Percentiles rank a stretch among this genome's conserved stretches.
These are phyloP conservation scores for Opisthograptis luteolata DNA, from an alignment of 2,888 invertebrate species.

Conservation along the genomic window DNA sequence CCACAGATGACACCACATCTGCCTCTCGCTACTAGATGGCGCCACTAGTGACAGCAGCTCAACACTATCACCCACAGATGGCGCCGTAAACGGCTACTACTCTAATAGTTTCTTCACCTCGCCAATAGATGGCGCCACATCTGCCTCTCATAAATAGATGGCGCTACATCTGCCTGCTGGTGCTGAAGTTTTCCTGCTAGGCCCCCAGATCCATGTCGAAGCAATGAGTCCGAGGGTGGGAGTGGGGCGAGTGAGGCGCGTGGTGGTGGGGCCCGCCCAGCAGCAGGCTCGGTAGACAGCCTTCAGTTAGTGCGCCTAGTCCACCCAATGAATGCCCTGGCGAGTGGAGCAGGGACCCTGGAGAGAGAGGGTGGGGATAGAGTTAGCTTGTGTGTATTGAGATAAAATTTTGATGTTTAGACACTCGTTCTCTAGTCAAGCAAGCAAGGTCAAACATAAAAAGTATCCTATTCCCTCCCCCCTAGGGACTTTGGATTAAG, in stretches of 20 bases:
- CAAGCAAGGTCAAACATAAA: too few species aligned
- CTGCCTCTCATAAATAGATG: not conserved
- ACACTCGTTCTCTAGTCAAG: too few species aligned
- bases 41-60: not conserved
- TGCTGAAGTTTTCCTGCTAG: slow-evolving; percentile 21
- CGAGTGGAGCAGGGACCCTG: slow-evolving; percentile 58
- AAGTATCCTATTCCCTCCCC: too few species aligned
- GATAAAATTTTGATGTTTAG: too few species aligned
- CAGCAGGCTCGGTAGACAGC: slow-evolving; percentile 62
- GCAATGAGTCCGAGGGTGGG: slow-evolving; percentile 67
- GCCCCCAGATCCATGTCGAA: slow-evolving; percentile 78
- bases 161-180: not conserved
- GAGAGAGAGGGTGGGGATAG: not conserved
- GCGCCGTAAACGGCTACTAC: not conserved
- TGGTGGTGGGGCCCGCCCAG: slow-evolving; percentile 69
- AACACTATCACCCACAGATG: slow-evolving; percentile 2
- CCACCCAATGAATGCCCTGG: slow-evolving; percentile 50
- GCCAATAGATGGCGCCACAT: not conserved
- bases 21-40: not conserved
- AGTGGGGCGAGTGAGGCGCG: slow-evolving; percentile 74
- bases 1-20: too few species aligned
- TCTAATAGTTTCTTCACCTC: not conserved
- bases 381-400: too few species aligned
- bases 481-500: too few species aligned
- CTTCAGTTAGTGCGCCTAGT: slow-evolving; percentile 51